Base-by-base conservation (phyloP, 1,140 invertebrate species). In the Ceratosolen fusciceps region DNA sequence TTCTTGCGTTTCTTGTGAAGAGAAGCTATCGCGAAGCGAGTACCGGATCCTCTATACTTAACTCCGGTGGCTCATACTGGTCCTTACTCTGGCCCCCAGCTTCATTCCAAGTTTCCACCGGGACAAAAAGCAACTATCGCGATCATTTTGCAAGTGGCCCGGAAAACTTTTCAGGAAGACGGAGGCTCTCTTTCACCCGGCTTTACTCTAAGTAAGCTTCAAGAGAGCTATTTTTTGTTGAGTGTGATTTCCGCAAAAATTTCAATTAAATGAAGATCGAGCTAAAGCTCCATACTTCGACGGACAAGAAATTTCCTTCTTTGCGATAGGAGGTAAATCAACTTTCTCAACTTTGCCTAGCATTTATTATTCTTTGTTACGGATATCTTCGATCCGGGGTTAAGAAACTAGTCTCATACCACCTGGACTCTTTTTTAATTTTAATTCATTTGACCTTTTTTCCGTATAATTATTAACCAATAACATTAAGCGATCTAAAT, bases 1-100 rank as follows among this genome's bases (percentile, higher is more conserved):
- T 81, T 84, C 81, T 83, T 81, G 83, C 81, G 85, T 86, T 89
- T 89, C 87, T 89, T 89, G 86, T 83, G 76, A 73, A 24, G 29
- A 37, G 14, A 24, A 37, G 21, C n/a, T 68, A 54, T 56, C 74
- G 60, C 58, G 19, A 87, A 80, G 79, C 71, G 65, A 74, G 74
- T 80, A 73, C 67, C 70, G 65, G 83, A 84, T 87, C 86, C 86
- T 88, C 84, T 84, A 83, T 81, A 82, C 81, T 76, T n/a, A 77
- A 80, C 83, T 81, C 82, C 80, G 76, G 77, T 83, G 21, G 21
- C 49, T 52, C 21, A 16, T 52, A 21, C 3, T 21, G 3, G 49
- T 52, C 83, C 76, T 84, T 84, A 82, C 67, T 80, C 73, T 77
- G 68, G 82, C 84, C 86, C 87, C 88, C 87, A 86, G 80, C 82